Conservation (phyloP, 2,888 invertebrate genomes). For the Pheosia gnoma region DNA sequence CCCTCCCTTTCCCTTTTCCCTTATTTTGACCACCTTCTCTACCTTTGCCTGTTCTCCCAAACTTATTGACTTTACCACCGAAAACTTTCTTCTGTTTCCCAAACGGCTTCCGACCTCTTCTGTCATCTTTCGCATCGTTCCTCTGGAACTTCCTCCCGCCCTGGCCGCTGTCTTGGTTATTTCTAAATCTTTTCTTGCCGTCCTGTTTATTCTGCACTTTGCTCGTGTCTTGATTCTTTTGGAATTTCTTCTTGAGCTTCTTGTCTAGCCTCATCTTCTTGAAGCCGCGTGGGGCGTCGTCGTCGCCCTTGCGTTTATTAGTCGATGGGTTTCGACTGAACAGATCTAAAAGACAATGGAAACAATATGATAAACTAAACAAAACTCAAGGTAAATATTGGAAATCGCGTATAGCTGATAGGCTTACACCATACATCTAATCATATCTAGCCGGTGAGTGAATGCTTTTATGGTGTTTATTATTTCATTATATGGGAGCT, state of each 20-base stretch:
- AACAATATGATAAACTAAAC: no score
- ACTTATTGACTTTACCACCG: conserved; percentile 70
- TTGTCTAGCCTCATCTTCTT: conserved; percentile 77
- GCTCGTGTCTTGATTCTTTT: conserved; percentile 47
- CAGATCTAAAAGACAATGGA: conserved; percentile 56
- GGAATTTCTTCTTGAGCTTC: conserved; percentile 69
- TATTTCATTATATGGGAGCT: no score
- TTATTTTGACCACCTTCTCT: conserved; percentile 43
- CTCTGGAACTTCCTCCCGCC: conserved; percentile 43
- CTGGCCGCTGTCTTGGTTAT: conserved; percentile 41
- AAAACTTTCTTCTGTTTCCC: conserved; percentile 67
- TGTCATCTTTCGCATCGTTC: conserved; percentile 30
- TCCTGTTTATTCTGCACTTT: conserved; percentile 40
- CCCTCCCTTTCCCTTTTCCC: conserved; percentile 57
- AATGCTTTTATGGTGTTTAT: no score
- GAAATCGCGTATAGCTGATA: not conserved
- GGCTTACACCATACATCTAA: no score
- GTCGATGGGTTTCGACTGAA: conserved; percentile 59
- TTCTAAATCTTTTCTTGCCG: conserved; percentile 44
- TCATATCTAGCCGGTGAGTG: no score
- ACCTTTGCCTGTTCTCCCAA: conserved; percentile 49
- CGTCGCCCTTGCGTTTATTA: conserved; percentile 66
- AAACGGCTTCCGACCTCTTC: conserved; percentile 39
- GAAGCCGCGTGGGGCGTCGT: conserved; percentile 67
- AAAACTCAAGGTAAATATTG: not conserved